phyloP scores from a whole-genome alignment of 2,888 invertebrate genomes.

The Philhelius pedissequus region DNA sequence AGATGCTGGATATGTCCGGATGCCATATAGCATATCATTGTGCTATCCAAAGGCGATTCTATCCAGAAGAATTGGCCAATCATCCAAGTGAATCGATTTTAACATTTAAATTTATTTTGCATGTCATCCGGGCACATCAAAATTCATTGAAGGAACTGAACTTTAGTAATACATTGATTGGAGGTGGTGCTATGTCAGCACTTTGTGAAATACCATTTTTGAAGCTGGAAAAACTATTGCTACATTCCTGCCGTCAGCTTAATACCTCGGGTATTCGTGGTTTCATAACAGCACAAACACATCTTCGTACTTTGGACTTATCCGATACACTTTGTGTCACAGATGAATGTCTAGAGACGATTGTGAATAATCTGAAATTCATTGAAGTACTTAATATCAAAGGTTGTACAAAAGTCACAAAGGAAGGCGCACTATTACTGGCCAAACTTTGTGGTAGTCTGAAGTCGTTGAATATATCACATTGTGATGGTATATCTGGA shows the following conservation, averaged over 20 bases:
- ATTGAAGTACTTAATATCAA: conserved; percentile 83
- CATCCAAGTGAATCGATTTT: conserved; percentile 85
- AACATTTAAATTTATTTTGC: conserved; percentile 84
- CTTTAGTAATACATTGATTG: conserved; percentile 85
- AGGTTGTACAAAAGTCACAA: conserved; percentile 84
- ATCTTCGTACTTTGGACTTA: conserved; percentile 82
- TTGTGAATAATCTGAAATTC: conserved; percentile 82
- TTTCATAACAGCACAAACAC: conserved; percentile 79
- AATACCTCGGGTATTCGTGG: conserved; percentile 72
- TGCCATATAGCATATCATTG: conserved; percentile 86
- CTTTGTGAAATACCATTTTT: conserved; percentile 80
- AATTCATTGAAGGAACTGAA: conserved; percentile 81
- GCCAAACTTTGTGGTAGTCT: conserved; percentile 80
- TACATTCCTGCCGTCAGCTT: conserved; percentile 75
- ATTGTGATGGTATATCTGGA: conserved; percentile 83
- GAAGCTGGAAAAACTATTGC: conserved; percentile 71
- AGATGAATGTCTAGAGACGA: conserved; percentile 82
- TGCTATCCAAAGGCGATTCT: conserved; percentile 84
- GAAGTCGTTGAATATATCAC: conserved; percentile 83
- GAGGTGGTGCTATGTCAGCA: conserved; percentile 82
- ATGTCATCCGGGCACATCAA: conserved; percentile 81
- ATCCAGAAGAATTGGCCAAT: conserved; percentile 79
- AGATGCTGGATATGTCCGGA: conserved; percentile 83
- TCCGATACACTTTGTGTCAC: conserved; percentile 84
- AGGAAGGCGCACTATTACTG: conserved; percentile 81